A percentile compares a stretch with the other conserved stretches of the same genome.
These are phyloP conservation scores for Pempheris klunzingeri DNA, from an alignment of 2,797 vertebrate species.

Conservation along the genomic window DNA sequence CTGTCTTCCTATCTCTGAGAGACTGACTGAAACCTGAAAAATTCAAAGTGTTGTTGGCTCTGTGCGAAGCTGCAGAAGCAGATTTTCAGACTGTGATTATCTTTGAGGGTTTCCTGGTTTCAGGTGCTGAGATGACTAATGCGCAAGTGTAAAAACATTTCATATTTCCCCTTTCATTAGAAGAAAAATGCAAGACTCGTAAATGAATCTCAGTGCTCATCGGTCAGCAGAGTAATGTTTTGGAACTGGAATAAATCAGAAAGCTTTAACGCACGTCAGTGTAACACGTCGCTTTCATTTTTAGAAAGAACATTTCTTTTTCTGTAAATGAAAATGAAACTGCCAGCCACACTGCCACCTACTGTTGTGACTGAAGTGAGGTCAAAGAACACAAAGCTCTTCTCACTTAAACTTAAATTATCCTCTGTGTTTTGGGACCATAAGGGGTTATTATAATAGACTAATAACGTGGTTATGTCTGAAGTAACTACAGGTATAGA, in stretches of 20 bases:
- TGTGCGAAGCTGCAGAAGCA: constrained; percentile 7
- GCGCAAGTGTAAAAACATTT: constrained; percentile 6
- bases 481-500: background rate
- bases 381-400: background rate
- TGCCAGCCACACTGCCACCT: constrained; percentile 34
- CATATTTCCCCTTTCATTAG: background rate
- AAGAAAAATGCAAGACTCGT: background rate
- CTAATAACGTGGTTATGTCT: background rate
- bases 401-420: background rate
- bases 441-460: too few relatives aligned
- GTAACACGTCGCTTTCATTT: background rate
- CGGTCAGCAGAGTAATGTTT: background rate
- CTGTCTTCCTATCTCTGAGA: background rate
- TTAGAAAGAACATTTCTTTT: background rate
- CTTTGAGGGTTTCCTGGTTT: constrained; percentile 64
- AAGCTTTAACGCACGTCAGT: background rate
- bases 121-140: constrained; percentile 24
- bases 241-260: background rate
- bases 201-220: background rate
- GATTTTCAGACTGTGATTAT: constrained; percentile 62
- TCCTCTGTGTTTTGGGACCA: background rate
- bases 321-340: background rate
- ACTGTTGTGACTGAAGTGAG: constrained; percentile 27
- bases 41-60: background rate
- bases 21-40: background rate